A percentile compares a stretch with the other conserved stretches of the same genome.
Conservation (phyloP, 35 echinoderm and acorn worm species). For the Apostichopus californicus region DNA sequence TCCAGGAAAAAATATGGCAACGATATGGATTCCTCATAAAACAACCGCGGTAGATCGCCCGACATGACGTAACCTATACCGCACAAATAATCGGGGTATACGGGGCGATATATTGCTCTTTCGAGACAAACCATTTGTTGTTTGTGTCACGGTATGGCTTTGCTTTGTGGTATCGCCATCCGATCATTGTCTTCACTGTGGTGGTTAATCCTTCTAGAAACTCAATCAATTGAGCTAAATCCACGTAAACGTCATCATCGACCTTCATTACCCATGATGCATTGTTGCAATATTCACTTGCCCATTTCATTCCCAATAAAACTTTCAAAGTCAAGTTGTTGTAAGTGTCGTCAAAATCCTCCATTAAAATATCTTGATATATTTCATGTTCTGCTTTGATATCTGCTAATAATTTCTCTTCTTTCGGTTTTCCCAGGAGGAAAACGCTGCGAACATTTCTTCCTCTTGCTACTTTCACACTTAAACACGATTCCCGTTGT, state of each 20-base stretch:
- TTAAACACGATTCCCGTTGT: conserved; percentile 14
- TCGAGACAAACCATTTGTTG: conserved; percentile 54
- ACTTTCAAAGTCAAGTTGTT: conserved; percentile 60
- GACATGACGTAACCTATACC: conserved; percentile 54
- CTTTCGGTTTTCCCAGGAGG: not conserved
- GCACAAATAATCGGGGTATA: conserved; percentile 38
- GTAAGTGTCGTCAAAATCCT: conserved; percentile 50
- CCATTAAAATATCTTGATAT: conserved; percentile 54
- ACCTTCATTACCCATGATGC: conserved; percentile 60
- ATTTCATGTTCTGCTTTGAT: conserved; percentile 16
- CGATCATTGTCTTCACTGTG: not conserved
- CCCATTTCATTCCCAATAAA: conserved; percentile 67
- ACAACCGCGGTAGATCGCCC: not conserved
- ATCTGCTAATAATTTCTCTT: not conserved
- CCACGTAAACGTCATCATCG: conserved; percentile 48
- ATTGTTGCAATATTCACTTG: conserved; percentile 30
- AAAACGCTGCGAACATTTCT: conserved; percentile 47
- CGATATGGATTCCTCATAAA: not conserved
- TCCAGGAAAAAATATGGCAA: conserved; percentile 12
- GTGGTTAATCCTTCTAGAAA: not conserved
- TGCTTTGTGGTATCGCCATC: not conserved
- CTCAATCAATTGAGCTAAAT: conserved; percentile 19
- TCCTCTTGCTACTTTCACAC: not conserved
- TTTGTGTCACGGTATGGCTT: conserved; percentile 25
- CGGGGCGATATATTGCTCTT: not conserved